Evolutionary conservation across 2,888 invertebrate species (phyloP).

Genomic region (Dendrolimus houi): DNA sequence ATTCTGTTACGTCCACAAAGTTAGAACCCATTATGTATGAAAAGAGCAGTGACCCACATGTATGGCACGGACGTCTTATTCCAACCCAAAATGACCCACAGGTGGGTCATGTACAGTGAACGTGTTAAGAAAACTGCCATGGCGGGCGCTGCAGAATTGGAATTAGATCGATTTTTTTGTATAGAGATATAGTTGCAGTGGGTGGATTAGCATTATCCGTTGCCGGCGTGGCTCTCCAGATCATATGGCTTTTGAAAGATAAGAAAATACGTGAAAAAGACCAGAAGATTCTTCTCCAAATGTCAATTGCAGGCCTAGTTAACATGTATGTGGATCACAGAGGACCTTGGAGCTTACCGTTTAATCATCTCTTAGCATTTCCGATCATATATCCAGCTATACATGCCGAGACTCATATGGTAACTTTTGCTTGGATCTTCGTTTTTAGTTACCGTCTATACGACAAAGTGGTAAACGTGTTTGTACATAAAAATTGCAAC

Average conservation of each 20-base stretch:
- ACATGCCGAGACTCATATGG: not conserved
- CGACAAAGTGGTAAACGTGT: not conserved
- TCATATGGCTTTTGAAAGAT: not conserved
- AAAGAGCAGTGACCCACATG: too few species aligned
- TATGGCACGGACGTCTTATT: too few species aligned
- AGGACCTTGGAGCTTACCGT: not conserved
- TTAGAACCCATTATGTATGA: too few species aligned
- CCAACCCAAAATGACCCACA: too few species aligned
- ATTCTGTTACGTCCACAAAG: too few species aligned
- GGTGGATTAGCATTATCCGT: not conserved
- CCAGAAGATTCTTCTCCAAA: not conserved
- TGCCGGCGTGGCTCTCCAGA: not conserved
- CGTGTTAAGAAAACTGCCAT: too few species aligned
- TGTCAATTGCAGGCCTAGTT: not conserved
- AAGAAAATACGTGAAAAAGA: not conserved
- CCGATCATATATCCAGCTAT: not conserved
- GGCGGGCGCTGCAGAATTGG: too few species aligned
- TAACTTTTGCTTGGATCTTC: conserved; percentile 14
- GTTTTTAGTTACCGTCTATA: conserved; percentile 9
- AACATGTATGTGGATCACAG: not conserved
- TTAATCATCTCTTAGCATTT: not conserved
- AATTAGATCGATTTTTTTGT: not conserved
- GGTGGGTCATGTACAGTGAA: too few species aligned
- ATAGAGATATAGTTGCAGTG: not conserved
- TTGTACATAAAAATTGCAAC: not conserved